phyloP scores from a whole-genome alignment of 1,140 invertebrate genomes.

The Pseudomyrmex gracilis region DNA sequence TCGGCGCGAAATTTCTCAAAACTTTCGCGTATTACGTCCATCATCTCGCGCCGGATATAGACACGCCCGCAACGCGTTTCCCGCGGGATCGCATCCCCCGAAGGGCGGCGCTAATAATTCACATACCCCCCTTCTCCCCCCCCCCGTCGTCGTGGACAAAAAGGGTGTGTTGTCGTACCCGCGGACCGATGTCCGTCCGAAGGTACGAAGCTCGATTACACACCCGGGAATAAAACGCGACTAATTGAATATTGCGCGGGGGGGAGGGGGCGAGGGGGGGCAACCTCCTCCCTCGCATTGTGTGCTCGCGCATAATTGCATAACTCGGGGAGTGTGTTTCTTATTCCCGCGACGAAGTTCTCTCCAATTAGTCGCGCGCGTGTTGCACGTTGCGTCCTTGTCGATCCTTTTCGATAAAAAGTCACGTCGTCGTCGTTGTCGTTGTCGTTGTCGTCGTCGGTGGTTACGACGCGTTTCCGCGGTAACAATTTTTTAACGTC shows the following conservation, averaged over 20 bases:
- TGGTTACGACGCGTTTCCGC: too few relatives aligned
- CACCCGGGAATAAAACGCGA: conserved; percentile 53
- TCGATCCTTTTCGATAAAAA: background rate
- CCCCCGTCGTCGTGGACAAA: conserved; percentile 7
- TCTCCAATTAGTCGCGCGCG: conserved; percentile 36
- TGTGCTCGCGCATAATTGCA: conserved; percentile 48
- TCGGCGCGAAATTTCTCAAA: background rate
- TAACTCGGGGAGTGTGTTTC: conserved; percentile 27
- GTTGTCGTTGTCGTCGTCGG: too few relatives aligned
- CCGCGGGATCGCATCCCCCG: background rate
- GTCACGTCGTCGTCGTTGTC: too few relatives aligned
- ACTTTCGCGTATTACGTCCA: background rate
- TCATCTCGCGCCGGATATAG: background rate
- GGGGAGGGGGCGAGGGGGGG: conserved; percentile 5
- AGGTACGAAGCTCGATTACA: conserved; percentile 31
- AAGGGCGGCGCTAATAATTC: conserved; percentile 18
- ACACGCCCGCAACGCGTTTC: background rate
- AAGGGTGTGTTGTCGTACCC: conserved; percentile 22
- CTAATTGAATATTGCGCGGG: conserved; percentile 62
- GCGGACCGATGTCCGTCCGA: conserved; percentile 21
- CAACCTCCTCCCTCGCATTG: conserved; percentile 47
- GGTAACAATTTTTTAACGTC: too few relatives aligned
- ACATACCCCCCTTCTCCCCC: too few relatives aligned
- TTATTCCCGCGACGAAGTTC: conserved; percentile 11
- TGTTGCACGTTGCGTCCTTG: too few relatives aligned